Evolutionary conservation across 2,797 vertebrate genomes (phyloP), one percentile per base, ranked within the genome.

Genomic region (Smutsia temminckii): DNA sequence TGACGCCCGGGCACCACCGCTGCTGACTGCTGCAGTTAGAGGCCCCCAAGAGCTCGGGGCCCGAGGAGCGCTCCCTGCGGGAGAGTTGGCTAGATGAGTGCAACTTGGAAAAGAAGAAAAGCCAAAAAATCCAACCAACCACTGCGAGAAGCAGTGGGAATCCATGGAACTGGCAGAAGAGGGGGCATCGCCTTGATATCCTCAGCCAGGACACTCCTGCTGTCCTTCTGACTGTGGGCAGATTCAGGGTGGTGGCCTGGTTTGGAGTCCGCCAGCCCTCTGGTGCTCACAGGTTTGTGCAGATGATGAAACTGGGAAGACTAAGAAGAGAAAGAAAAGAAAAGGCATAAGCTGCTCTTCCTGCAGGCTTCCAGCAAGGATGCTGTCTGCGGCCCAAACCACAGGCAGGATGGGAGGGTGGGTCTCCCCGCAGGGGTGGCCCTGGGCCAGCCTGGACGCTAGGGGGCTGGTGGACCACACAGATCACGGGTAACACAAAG

Each of bases 281-380:
- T 0, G n/a, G 91, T 46, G 94, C 74, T 96, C 85, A 32, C 69
- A 79, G 91, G 98, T 97, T 97, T 98, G 98, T 97, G 98, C 97
- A 97, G 98, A 97, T 91, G 97, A 97, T 77, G 96, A 97, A 98
- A 98, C 92, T 74, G 97, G 98, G 96, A 98, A 95, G 95, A 95
- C 96, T 97, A 97, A 96, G 97, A 96, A 81, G 85, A 72, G 89
- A 93, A 85, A 83, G 64, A 84, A 81, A 49, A 95, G 78, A 94
- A 95, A 59, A 95, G 4, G 27, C 2, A 0, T 96, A 32, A 95
- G 91, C 11, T 66, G 40, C 23, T 57, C 61, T 72, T 53, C 90
- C 10, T 27, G 37, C 77, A 32, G 27, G 77, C 53, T 21, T 18
- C 63, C 23, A 18, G n/a, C 51, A 71, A 81, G 77, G 71, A 69